phyloP scores from a whole-genome alignment of 2,888 invertebrate species.

The Parascotia fuliginaria region DNA sequence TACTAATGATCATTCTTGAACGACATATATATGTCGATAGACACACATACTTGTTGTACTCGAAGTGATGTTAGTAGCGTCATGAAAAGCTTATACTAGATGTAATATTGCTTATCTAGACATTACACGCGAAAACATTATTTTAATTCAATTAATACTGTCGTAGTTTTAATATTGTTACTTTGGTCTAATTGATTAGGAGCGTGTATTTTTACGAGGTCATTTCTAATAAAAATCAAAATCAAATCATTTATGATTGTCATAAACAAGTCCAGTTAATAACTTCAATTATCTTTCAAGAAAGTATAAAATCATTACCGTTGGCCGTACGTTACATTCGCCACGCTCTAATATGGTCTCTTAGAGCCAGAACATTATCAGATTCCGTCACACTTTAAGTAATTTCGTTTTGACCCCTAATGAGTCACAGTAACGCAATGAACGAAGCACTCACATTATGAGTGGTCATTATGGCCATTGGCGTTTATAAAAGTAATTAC shows the following conservation, averaged over 20 bases:
- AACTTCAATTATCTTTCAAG: constrained; percentile 12
- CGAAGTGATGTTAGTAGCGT: no score
- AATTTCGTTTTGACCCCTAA: constrained; percentile 72
- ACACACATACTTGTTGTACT: no score
- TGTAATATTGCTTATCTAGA: no score
- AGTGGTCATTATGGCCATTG: constrained; percentile 63
- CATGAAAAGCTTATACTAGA: no score
- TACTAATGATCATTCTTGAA: no score
- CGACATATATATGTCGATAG: no score
- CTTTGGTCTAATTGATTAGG: not conserved
- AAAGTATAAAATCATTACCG: constrained; percentile 40
- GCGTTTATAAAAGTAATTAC: constrained; percentile 73
- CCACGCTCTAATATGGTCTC: constrained; percentile 61
- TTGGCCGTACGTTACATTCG: constrained; percentile 52
- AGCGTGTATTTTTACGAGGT: not conserved
- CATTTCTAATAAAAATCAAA: no score
- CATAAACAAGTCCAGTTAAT: not conserved
- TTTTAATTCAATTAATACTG: no score
- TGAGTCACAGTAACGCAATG: constrained; percentile 75
- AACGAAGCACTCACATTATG: constrained; percentile 68
- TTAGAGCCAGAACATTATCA: constrained; percentile 71
- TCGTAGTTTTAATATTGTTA: not conserved
- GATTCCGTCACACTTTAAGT: constrained; percentile 80
- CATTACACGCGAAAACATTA: no score
- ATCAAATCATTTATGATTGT: not conserved